Conservation (phyloP, 1,140 invertebrate genomes). For the Goniozus legneri region DNA sequence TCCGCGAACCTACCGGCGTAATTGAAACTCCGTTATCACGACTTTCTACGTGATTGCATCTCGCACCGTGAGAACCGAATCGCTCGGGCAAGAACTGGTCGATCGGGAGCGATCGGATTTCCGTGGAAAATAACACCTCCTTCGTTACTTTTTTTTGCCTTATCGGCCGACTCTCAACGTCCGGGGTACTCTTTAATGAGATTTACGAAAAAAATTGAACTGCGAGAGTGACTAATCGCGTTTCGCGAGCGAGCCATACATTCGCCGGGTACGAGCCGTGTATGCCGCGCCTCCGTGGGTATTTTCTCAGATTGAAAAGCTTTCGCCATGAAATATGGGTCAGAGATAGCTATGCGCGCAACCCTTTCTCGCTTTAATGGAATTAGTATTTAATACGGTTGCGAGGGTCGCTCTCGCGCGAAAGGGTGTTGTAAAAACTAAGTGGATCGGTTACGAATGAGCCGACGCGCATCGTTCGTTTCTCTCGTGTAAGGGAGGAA, state of each 20-base stretch:
- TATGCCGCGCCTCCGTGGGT: no score
- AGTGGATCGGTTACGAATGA: no score
- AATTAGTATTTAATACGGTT: slow-evolving; percentile 49
- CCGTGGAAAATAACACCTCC: no score
- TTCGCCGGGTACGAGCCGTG: no score
- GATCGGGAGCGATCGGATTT: no score
- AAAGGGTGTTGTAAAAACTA: slow-evolving; percentile 8
- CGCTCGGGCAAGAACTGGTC: slow-evolving; percentile 11
- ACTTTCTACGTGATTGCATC: slow-evolving; percentile 31
- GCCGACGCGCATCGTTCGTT: no score
- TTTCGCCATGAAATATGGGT: slow-evolving; percentile 52
- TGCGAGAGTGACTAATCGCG: no score
- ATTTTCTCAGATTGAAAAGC: slow-evolving; percentile 57
- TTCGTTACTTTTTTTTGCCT: background rate
- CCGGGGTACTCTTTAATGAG: no score
- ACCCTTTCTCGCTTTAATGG: slow-evolving; percentile 49
- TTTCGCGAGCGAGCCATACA: no score
- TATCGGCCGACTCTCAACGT: no score
- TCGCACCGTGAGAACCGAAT: slow-evolving; percentile 13
- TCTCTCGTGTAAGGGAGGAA: no score
- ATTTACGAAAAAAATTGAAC: no score
- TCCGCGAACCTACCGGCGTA: slow-evolving; percentile 7
- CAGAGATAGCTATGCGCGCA: slow-evolving; percentile 34
- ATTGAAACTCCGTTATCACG: slow-evolving; percentile 30
- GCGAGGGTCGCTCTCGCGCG: slow-evolving; percentile 15